Percentiles rank a stretch among this genome's conserved stretches.
Conservation (phyloP, 2,113 vertebrate species). For the Leptosomus discolor region DNA sequence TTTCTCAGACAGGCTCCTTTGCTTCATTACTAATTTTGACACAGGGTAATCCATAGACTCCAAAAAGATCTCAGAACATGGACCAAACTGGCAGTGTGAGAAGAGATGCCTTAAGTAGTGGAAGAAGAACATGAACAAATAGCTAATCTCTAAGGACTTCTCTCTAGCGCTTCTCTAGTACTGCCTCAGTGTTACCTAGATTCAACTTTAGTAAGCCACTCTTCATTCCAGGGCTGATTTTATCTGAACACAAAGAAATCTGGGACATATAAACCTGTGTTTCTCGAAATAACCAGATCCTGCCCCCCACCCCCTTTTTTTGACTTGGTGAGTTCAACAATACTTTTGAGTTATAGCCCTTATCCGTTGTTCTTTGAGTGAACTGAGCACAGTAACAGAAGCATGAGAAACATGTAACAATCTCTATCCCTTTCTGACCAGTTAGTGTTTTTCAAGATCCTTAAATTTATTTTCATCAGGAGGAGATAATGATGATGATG, state of each 20-base stretch:
- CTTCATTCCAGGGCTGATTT: background rate
- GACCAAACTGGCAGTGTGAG: background rate
- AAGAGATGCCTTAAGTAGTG: background rate
- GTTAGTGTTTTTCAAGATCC: background rate
- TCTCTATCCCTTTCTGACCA: background rate
- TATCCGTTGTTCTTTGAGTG: background rate
- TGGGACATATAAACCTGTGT: background rate
- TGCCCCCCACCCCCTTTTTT: rapidly evolving
- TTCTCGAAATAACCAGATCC: background rate
- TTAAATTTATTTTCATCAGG: background rate
- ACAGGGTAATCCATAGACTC: background rate
- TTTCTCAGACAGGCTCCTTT: background rate
- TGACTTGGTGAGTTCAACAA: background rate
- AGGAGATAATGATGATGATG: background rate
- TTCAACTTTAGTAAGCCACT: background rate
- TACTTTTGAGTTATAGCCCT: background rate
- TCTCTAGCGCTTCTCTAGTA: background rate
- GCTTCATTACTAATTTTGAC: background rate
- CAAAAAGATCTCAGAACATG: background rate
- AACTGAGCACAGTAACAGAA: background rate
- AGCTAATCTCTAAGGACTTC: background rate
- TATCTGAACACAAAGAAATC: background rate
- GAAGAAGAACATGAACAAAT: background rate
- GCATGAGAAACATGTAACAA: background rate
- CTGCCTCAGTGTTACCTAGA: background rate